Percentiles rank a stretch among this genome's conserved stretches.
Conservation (phyloP, 2,113 vertebrate species). For the Boleophthalmus pectinirostris region DNA sequence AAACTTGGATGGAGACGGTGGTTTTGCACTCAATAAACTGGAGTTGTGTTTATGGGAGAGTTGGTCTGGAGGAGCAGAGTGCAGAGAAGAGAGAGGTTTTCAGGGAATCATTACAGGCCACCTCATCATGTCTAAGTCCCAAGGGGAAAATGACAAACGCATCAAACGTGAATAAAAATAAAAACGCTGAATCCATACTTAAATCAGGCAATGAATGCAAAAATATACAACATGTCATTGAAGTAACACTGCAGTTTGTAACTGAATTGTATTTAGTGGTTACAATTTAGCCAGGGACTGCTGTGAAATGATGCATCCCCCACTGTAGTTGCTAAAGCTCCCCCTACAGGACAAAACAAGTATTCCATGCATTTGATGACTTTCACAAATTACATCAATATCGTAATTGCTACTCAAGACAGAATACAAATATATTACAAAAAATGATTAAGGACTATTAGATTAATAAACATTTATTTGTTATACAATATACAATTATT, state of each 20-base stretch:
- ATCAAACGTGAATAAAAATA: slow-evolving; percentile 1
- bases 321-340: slow-evolving; percentile 61
- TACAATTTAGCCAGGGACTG: not conserved
- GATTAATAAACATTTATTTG: no score
- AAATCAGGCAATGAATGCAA: not conserved
- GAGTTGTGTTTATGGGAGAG: slow-evolving; percentile 61
- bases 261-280: not conserved
- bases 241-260: slow-evolving; percentile 4
- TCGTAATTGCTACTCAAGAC: not conserved
- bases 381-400: not conserved
- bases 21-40: slow-evolving; percentile 75
- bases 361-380: slow-evolving; percentile 16
- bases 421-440: not conserved
- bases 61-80: slow-evolving; percentile 57
- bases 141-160: slow-evolving; percentile 19
- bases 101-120: slow-evolving; percentile 40
- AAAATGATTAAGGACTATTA: no score
- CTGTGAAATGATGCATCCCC: slow-evolving; percentile 18
- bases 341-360: slow-evolving; percentile 67
- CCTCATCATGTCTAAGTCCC: slow-evolving; percentile 26
- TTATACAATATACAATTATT: not conserved
- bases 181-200: slow-evolving; percentile 21
- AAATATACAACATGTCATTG: not conserved
- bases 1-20: slow-evolving; percentile 60
- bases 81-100: slow-evolving; percentile 41